Evolutionary conservation across 2,797 vertebrate species (phyloP), one percentile per base, ranked within the genome.

Genomic region (Centroberyx gerrardi): DNA sequence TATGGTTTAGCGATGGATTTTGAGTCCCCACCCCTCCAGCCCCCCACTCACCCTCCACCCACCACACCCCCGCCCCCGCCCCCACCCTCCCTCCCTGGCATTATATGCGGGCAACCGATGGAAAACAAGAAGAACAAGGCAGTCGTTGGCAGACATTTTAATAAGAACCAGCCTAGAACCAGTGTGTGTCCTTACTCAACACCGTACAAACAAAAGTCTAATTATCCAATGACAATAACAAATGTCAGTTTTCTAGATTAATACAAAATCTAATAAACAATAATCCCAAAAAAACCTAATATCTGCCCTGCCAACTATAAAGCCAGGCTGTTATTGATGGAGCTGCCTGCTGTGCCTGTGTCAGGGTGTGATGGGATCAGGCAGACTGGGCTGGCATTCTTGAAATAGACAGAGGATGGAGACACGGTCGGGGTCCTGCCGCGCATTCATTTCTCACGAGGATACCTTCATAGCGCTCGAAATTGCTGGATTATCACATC

Each of bases 401-500:
- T 82, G 56, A 90, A 89, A 92, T 92, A 91, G 85, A 69, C 62
- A 4, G 70, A 64, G 79, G 88, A 87, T 84, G 79, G 79, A 71
- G 84, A 62, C 79, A 81, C 72, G 58, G 74, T 78, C 88, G 83
- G 87, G 82, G 81, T 77, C 78, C 77, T 56, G 70, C 75, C 61
- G 79, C 67, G 58, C 44, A 70, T 82, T 82, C 76, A 56, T 88
- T 89, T 92, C 89, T 85, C 90, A 89, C 40, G 63, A 86, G 87
- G 90, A 90, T 90, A 76, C 81, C 88, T 91, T 91, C 85, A 85
- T 85, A 85, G 91, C 90, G 90, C 93, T 94, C 91, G 79, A 94
- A 92, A 95, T 94, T 87, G 85, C 90, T 91, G 93, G 92, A 94
- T 95, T 94, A 95, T 94, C 90, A 72, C 86, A 75, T 87, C 44